Evolutionary conservation across 2,888 invertebrate species (phyloP).

Genomic region (Aphelenchoides bicaudatus): DNA sequence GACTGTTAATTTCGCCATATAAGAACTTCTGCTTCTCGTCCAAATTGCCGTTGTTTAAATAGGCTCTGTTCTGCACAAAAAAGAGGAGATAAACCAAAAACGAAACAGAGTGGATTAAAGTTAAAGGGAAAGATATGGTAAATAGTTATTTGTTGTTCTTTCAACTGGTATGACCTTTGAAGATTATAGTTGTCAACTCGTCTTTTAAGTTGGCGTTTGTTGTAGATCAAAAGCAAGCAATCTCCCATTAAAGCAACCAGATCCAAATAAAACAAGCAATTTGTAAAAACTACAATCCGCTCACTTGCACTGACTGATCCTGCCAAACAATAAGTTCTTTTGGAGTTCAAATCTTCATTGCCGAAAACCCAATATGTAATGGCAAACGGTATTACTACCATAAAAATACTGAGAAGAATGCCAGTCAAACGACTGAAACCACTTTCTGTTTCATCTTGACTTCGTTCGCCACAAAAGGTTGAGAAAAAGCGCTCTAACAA

Average conservation of each 20-base stretch:
- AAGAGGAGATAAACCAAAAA: conserved; percentile 1
- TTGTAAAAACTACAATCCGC: neutral
- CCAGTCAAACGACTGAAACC: neutral
- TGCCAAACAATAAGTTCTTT: conserved; percentile 6
- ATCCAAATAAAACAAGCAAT: neutral
- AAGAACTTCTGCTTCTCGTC: neutral
- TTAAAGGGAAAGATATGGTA: neutral
- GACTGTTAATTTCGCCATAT: conserved; percentile 5
- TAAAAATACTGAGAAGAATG: neutral
- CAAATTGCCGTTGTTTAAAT: conserved; percentile 2
- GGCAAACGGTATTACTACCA: conserved; percentile 1
- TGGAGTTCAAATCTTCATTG: neutral
- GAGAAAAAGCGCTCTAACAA: neutral
- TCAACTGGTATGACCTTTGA: neutral
- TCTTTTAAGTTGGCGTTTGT: neutral
- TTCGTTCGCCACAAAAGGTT: too few relatives aligned
- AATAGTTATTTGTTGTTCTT: neutral
- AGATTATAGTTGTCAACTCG: neutral
- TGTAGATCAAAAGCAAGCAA: neutral
- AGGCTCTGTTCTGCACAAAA: neutral
- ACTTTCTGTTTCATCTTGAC: conserved; percentile 3
- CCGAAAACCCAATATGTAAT: neutral
- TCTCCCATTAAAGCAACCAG: neutral
- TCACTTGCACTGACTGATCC: neutral
- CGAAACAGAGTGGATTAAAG: neutral